Evolutionary conservation across 2,797 vertebrate species (phyloP), one percentile per base, ranked within the genome.

Genomic region (Eulemur coronatus): DNA sequence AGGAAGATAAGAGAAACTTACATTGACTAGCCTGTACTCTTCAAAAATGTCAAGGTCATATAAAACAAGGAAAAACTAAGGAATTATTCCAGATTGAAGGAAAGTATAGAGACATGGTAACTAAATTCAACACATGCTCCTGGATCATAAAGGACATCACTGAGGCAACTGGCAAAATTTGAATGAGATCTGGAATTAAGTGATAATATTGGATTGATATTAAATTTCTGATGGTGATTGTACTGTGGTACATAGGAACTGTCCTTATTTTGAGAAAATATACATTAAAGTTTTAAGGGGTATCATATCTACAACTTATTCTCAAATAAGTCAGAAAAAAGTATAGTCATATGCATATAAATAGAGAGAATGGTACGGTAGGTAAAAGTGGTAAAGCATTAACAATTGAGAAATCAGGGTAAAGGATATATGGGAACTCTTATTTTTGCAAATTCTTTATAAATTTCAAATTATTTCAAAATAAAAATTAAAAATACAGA

Each of bases 21-120:
- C 96, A 48, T 10, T 91, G 79, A 89, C 46, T n/a, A 28, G 35
- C 4, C 12, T 35, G 5, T n/a, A 50, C 11, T 69, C 38, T 50
- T 95, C 28, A 95, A 84, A 95, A 87, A 84, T 57, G 33, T 93
- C 48, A 92, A 86, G 26, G 8, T 95, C 84, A 93, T 46, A 89
- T 69, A 89, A 94, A 89, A 91, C 18, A 85, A 72, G 33, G 55
- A 95, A 85, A 82, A 93, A 78, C 46, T 79, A 79, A 90, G 10
- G 6, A 94, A 92, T 1, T 24, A 0, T 48, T 90, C 18, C 43
- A 88, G 72, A 67, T 24, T 90, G 38, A 70, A 91, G 65, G 6
- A 81, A 28, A 70, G 24, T 81, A 63, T 15, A 50, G 33, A 90
- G 22, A 85, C n/a, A 92, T 20, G 5, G 5, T 9, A 67, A 90